Conservation (phyloP, 2,888 invertebrate genomes). For the Napeogenes inachia region DNA sequence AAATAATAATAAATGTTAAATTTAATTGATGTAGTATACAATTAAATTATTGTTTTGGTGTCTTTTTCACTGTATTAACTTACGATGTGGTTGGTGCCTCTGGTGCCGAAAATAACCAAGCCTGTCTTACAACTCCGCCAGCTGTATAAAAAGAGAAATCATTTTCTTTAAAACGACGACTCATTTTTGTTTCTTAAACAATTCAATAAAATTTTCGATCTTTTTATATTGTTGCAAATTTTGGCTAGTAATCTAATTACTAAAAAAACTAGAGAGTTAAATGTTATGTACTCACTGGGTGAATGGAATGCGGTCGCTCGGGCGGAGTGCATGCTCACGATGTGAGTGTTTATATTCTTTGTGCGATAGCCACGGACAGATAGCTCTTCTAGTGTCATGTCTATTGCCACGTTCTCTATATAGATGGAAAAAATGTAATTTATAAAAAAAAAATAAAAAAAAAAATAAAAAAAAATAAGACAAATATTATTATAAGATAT, state of each 20-base stretch:
- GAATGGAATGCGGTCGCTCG: conserved; percentile 53
- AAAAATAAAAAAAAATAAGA: no score
- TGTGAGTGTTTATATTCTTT: conserved; percentile 43
- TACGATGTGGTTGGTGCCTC: conserved; percentile 51
- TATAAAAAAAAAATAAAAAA: no score
- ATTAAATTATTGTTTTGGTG: not conserved
- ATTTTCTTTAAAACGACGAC: no score
- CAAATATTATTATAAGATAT: no score
- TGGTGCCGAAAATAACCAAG: conserved; percentile 64
- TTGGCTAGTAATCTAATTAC: no score
- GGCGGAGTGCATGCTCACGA: conserved; percentile 42
- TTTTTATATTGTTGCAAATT: no score
- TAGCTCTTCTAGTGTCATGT: conserved; percentile 77
- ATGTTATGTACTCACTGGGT: conserved; percentile 41
- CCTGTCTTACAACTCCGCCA: conserved; percentile 45
- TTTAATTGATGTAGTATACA: not conserved
- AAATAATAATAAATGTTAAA: no score
- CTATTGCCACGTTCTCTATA: conserved; percentile 79
- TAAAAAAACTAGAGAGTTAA: no score
- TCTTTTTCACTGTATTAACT: conserved; percentile 33
- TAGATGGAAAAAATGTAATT: conserved; percentile 31
- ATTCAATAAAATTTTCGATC: no score
- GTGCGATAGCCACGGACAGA: conserved; percentile 52
- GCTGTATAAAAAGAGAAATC: conserved; percentile 33
- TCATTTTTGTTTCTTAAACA: no score